Percentiles rank a stretch among this genome's conserved stretches.
phyloP scores from a whole-genome alignment of 1,140 invertebrate genomes.

The Pantala flavescens region DNA sequence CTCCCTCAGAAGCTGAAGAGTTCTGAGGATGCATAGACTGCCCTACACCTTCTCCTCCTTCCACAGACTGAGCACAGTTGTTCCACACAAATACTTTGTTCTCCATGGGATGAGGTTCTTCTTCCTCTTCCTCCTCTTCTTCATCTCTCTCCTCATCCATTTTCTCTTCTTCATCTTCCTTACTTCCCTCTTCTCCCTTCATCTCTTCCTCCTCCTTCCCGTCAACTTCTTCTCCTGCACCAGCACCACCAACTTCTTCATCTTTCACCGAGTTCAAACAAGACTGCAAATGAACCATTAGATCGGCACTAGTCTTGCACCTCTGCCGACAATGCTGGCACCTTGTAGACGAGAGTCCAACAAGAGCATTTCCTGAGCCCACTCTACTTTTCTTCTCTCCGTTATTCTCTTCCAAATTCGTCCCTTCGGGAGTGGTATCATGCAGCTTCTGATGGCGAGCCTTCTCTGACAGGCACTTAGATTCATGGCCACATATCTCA shows the following conservation, averaged over 20 bases:
- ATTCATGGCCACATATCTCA: slow-evolving; percentile 61
- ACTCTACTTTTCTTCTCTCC: slow-evolving; percentile 32
- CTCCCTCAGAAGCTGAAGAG: background rate
- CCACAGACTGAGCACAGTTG: slow-evolving; percentile 36
- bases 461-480: slow-evolving; percentile 73
- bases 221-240: slow-evolving; percentile 21
- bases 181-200: slow-evolving; percentile 31
- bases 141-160: slow-evolving; percentile 25
- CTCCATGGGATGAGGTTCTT: slow-evolving; percentile 51
- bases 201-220: slow-evolving; percentile 30
- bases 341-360: slow-evolving; percentile 49
- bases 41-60: slow-evolving; percentile 26
- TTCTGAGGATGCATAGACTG: background rate
- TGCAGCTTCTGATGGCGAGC: slow-evolving; percentile 62
- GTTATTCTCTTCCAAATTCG: slow-evolving; percentile 28
- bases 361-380: slow-evolving; percentile 36
- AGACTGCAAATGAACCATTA: slow-evolving; percentile 58
- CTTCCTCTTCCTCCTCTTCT: slow-evolving; percentile 28
- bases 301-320: slow-evolving; percentile 68
- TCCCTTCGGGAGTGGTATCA: slow-evolving; percentile 37
- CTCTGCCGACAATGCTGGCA: slow-evolving; percentile 75
- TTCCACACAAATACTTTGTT: slow-evolving; percentile 68
- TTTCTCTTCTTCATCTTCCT: slow-evolving; percentile 29
- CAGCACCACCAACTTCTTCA: slow-evolving; percentile 31
- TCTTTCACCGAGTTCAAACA: slow-evolving; percentile 40